Evolutionary conservation across 2,888 invertebrate species (phyloP), one percentile per base, ranked within the genome.

Genomic region (Pteria penguin): DNA sequence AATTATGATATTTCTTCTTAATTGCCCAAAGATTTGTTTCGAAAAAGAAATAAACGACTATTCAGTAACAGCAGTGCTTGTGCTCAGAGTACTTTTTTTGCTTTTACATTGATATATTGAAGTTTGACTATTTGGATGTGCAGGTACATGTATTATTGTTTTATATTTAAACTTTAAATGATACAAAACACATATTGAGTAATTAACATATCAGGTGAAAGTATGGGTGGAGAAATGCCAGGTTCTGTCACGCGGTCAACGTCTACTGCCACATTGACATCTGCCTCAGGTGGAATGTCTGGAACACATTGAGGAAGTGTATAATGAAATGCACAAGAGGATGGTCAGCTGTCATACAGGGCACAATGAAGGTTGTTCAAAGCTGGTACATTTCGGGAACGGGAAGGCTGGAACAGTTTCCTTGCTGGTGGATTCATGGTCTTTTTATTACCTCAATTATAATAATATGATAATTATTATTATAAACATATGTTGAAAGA

Each of bases 301-400:
- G 55, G 55, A 24, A 26, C 26, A 55, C 24, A 55, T 55, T 24
- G 55, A 24, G 55, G 55, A 55, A 55, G 55, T 24, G 55, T 26
- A 55, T 55, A 55, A 22, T 55, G 55, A 26, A 55, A 55, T 24
- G 55, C 55, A 55, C 55, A 55, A 18, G 55, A 55, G 55, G 55
- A 55, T 24, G 55, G 55, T 24, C 55, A 55, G n/a, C 55, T 55
- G 55, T 55, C n/a, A n/a, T 55, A 55, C 26, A 55, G 55, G 22
- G 55, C 55, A 55, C 26, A 26, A 22, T 24, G 26, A 22, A 55
- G 26, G 26, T 26, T 55, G 24, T 55, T 26, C 26, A 55, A 55
- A 26, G 22, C 26, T 18, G 55, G 55, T 55, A 26, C 22, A 24
- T 55, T 26, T 26, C 26, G 22, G 26, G 55, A 55, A 24, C 55